A percentile compares a stretch with the other conserved stretches of the same genome.
phyloP scores from a whole-genome alignment of 2,888 invertebrate genomes.

The Phragmatobia fuliginosa region DNA sequence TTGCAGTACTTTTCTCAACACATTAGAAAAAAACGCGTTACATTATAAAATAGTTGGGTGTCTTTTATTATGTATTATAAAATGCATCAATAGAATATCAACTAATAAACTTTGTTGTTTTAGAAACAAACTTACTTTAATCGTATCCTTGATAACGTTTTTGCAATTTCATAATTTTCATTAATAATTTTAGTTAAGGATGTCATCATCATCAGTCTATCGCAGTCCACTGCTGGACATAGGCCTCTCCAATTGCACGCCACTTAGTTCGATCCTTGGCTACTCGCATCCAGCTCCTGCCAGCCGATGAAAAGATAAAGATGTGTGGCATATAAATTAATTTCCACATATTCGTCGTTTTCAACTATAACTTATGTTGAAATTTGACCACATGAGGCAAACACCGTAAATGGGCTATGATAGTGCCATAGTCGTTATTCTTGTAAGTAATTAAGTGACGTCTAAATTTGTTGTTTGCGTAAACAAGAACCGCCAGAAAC shows the following conservation, averaged over 20 bases:
- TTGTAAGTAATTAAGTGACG: constrained; percentile 1
- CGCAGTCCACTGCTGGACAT: too few relatives aligned
- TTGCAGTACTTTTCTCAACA: not conserved
- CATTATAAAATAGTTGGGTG: not conserved
- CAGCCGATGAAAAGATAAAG: too few relatives aligned
- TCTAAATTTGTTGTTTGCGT: constrained; percentile 6
- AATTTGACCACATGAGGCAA: not conserved
- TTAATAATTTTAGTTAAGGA: too few relatives aligned
- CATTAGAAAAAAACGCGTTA: not conserved
- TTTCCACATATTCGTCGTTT: not conserved
- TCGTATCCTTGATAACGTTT: not conserved
- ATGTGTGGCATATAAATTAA: not conserved
- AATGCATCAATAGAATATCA: not conserved
- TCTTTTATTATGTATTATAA: not conserved
- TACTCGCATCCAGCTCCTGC: too few relatives aligned
- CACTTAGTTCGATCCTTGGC: too few relatives aligned
- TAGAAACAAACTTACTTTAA: not conserved
- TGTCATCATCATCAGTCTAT: too few relatives aligned
- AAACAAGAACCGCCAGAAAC: constrained; percentile 1
- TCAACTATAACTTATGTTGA: not conserved
- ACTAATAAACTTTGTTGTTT: not conserved
- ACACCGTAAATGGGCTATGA: not conserved
- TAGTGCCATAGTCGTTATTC: not conserved
- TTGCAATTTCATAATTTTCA: not conserved
- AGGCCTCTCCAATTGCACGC: too few relatives aligned